phyloP scores from a whole-genome alignment of 2,888 invertebrate genomes.

The Drosophila leonis region DNA sequence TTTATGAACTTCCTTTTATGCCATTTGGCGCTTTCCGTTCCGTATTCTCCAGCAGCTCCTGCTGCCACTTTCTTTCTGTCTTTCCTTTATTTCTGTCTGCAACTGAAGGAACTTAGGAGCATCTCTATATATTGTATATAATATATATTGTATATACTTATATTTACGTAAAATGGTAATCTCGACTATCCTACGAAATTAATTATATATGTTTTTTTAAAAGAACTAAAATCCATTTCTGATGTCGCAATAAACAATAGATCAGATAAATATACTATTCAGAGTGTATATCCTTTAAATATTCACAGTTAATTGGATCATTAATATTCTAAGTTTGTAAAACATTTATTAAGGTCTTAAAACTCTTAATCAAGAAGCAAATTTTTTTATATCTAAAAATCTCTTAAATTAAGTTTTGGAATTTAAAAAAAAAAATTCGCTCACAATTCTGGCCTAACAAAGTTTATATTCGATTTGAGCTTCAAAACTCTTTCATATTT shows the following conservation, averaged over 20 bases:
- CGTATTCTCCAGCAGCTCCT: conserved; percentile 13
- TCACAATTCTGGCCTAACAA: background rate
- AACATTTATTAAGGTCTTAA: background rate
- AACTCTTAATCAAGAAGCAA: background rate
- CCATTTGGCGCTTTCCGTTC: conserved; percentile 44
- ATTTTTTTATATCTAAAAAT: background rate
- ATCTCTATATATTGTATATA: conserved; percentile 5
- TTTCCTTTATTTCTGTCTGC: conserved; percentile 40
- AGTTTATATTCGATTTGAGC: conserved; percentile 5
- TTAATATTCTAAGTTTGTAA: too few species aligned
- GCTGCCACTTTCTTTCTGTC: conserved; percentile 1
- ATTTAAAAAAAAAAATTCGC: background rate
- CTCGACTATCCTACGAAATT: too few species aligned
- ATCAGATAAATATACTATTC: too few species aligned
- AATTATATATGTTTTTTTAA: too few species aligned
- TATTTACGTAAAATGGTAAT: too few species aligned
- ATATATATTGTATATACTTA: background rate
- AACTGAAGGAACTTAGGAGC: conserved; percentile 24
- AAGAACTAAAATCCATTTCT: too few species aligned
- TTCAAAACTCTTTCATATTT: background rate
- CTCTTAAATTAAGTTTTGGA: background rate
- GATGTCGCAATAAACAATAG: too few species aligned
- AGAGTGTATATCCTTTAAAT: too few species aligned
- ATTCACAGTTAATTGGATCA: too few species aligned
- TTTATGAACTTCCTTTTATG: conserved; percentile 71